Evolutionary conservation across 37 sponge, comb jelly and placozoan genomes (phyloP).

Genomic region (Diacarnus erythraeanus): DNA sequence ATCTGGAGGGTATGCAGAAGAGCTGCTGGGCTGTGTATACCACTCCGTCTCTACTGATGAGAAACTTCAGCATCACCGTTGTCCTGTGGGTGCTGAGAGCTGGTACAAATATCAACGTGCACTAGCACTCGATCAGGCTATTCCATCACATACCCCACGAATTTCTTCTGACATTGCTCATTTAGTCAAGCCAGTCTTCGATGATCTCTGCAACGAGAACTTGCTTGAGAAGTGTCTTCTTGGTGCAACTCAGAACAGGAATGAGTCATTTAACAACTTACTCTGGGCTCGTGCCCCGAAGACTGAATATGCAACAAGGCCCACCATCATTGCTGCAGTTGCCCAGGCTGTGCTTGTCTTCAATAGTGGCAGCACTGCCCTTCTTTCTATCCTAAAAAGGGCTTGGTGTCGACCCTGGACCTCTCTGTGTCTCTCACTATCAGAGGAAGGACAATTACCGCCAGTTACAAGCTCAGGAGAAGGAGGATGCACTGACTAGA

Average conservation of each 20-base stretch:
- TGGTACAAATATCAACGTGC: slow-evolving; percentile 33
- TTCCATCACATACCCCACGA: slow-evolving; percentile 2
- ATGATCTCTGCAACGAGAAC: background rate
- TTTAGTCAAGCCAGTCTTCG: slow-evolving; percentile 8
- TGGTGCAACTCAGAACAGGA: slow-evolving; percentile 17
- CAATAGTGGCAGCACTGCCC: slow-evolving; percentile 10
- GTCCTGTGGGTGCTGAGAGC: slow-evolving; percentile 12
- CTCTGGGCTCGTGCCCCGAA: slow-evolving; percentile 14
- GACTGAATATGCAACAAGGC: background rate
- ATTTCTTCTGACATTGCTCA: slow-evolving; percentile 12
- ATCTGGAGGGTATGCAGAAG: slow-evolving; percentile 3
- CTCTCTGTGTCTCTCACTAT: slow-evolving; percentile 3
- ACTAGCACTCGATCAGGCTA: background rate
- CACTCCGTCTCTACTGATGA: slow-evolving; percentile 30
- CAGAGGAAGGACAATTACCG: background rate
- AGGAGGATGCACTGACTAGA: too few relatives aligned
- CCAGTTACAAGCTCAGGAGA: background rate
- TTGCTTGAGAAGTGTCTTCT: slow-evolving; percentile 24
- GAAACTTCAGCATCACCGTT: slow-evolving; percentile 11
- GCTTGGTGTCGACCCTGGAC: background rate
- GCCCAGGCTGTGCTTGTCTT: slow-evolving; percentile 24
- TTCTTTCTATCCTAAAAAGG: background rate
- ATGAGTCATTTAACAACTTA: slow-evolving; percentile 9
- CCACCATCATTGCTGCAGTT: slow-evolving; percentile 10
- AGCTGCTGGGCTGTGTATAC: slow-evolving; percentile 19